Conservation (phyloP, 2,113 vertebrate species). For the Periophthalmodon schlosseri region DNA sequence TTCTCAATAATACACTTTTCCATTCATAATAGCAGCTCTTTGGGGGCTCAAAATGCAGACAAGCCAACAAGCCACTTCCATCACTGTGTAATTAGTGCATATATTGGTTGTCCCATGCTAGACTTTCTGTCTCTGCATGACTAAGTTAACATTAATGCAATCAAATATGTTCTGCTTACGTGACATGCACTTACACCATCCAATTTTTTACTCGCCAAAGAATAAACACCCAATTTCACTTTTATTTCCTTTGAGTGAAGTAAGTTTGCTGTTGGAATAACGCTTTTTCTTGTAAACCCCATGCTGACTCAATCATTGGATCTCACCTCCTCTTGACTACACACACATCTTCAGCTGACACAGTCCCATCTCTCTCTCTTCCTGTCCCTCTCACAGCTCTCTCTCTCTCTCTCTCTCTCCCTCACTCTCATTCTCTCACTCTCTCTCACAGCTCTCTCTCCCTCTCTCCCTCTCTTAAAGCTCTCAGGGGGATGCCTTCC, state of each 20-base stretch:
- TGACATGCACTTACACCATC: too few relatives aligned
- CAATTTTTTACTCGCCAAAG: background rate
- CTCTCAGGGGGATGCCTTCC: conserved; percentile 72
- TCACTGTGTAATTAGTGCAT: too few relatives aligned
- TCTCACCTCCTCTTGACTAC: conserved; percentile 53
- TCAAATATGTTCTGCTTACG: too few relatives aligned
- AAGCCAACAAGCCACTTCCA: too few relatives aligned
- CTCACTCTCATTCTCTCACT: conserved; percentile 11
- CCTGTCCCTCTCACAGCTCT: too few relatives aligned
- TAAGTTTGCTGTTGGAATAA: background rate
- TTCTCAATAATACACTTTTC: background rate
- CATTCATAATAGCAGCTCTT: too few relatives aligned
- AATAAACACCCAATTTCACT: background rate
- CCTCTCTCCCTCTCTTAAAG: conserved; percentile 35
- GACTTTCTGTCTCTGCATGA: too few relatives aligned
- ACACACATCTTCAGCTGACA: conserved; percentile 62
- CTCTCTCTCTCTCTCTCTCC: too few relatives aligned
- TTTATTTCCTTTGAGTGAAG: background rate
- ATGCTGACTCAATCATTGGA: conserved; percentile 47
- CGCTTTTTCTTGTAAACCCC: conserved; percentile 31
- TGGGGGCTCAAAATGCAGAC: too few relatives aligned
- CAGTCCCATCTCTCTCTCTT: conserved; percentile 20
- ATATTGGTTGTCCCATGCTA: too few relatives aligned
- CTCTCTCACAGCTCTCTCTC: conserved; percentile 21
- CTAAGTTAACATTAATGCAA: too few relatives aligned